phyloP scores from a whole-genome alignment of 2,888 invertebrate genomes.

The Copidosoma aretas region DNA sequence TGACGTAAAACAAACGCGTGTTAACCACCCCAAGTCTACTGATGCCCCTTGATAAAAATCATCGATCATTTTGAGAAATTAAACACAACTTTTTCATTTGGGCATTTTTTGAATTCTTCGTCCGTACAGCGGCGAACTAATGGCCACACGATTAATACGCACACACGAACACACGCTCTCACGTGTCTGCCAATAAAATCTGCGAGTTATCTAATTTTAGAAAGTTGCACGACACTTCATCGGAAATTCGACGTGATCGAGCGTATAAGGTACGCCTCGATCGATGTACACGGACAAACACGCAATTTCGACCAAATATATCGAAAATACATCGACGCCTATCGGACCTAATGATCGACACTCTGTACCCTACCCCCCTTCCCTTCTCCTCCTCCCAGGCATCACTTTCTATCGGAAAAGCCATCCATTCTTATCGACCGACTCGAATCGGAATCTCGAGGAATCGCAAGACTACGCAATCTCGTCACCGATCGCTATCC shows the following conservation, averaged over 20 bases:
- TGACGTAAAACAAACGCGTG: background rate
- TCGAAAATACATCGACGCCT: constrained; percentile 15
- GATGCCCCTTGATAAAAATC: too few relatives aligned
- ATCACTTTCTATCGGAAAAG: constrained; percentile 16
- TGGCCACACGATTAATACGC: too few relatives aligned
- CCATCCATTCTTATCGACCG: background rate
- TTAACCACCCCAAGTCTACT: too few relatives aligned
- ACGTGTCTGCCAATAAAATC: background rate
- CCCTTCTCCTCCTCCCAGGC: constrained; percentile 6
- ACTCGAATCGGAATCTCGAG: background rate
- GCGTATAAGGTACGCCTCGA: constrained; percentile 1
- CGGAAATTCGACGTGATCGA: constrained; percentile 20
- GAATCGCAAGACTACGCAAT: constrained; percentile 7
- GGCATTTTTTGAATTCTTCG: background rate
- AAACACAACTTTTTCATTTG: background rate
- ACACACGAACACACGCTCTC: too few relatives aligned
- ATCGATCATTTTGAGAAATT: too few relatives aligned
- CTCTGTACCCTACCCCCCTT: background rate
- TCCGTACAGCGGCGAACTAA: too few relatives aligned
- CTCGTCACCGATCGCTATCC: constrained; percentile 12
- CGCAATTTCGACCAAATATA: constrained; percentile 1
- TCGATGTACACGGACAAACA: background rate
- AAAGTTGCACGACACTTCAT: constrained; percentile 24
- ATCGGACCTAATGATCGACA: background rate
- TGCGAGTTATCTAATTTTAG: constrained; percentile 32